Base-by-base conservation (phyloP, 2,113 vertebrate genomes). In the Tor tambroides region DNA sequence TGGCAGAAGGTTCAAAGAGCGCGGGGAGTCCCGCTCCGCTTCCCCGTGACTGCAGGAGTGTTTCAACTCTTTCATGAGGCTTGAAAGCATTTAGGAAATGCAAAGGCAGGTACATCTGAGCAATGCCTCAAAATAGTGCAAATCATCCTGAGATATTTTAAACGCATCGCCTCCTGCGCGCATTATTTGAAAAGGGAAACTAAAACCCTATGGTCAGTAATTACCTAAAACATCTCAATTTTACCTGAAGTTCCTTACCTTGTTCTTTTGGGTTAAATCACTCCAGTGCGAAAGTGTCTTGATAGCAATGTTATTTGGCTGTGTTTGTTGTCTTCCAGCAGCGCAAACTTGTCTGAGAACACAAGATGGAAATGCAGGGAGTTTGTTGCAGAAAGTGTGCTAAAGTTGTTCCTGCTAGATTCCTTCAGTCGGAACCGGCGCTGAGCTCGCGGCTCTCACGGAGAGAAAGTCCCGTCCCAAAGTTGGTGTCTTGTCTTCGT, bases 1-100 rank as follows among this genome's bases (percentile, higher is more conserved):
- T 93, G 93, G 91, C 92, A 94, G 87, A 19, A 86, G 82, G 91
- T 93, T 94, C 91, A 94, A 95, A 94, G 92, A 49, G 88, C 86
- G 26, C 83, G 85, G 82, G 84, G 87, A 94, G 92, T 89, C 91
- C 87, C 90, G 83, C 84, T 91, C 80, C 91, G 84, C 38, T 89
- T 92, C 90, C 86, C 83, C 85, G 46, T 15, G 59, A 83, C 19
- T 74, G 65, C 65, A 84, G 28, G 26, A 23, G 49, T 74, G 49
- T 74, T 84, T 30, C 65, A 79, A 71, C 38, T 11, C 41, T 54
- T 85, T 85, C 71, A 87, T 49, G 87, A 85, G 84, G 77, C 61
- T 63, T 80, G 63, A 87, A 91, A 74, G 59, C 87, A 30, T 83
- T 71, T 23, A 5, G 46, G 14, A 74, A 56, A 17, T 41, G 69